Base-by-base conservation (phyloP, 2,113 vertebrate species). In the Heloderma charlesbogerti region DNA sequence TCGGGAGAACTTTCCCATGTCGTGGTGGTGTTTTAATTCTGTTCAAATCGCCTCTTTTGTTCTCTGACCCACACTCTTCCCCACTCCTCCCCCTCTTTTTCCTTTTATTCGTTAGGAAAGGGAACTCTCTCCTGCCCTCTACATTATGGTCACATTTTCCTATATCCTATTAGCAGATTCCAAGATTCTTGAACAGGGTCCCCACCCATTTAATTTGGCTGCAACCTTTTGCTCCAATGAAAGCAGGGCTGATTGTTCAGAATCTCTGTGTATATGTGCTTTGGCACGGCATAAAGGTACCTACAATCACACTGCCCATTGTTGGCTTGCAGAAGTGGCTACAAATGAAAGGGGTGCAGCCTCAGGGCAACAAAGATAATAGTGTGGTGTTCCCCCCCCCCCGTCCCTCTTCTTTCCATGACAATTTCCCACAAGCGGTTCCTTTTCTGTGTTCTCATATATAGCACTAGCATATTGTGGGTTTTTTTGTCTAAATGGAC, bases 181-280 rank as follows among this genome's bases (percentile, higher is more conserved):
- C 96, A 97, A 97, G 97, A 96, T 97, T 96, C 96, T 97, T 97
- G 96, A 94, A 97, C 96, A 90, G 94, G 94, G 95, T 97, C 95
- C 95, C 97, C 97, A 97, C 97, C 98, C 97, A 96, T 97, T 96
- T 97, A 90, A 93, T 97, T 97, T 97, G 97, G 97, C 97, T 94
- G 90, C 95, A 97, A 92, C 93, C 96, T 97, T 69, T 97, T 96
- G 96, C 97, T 97, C 96, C 96, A 94, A 94, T 96, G 96, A 96
- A 97, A 97, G 96, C 97, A 96, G 96, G 95, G 93, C 95, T 94
- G 94, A 97, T 97, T 97, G 96, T 97, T 97, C 96, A 91, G 93
- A 95, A 95, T 96, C 96, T 94, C 96, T 95, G 29, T 91, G 95
- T 96, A 60, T 97, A 96, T 97, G 95, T 98, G 94, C 94, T 98